phyloP scores from a whole-genome alignment of 2,888 invertebrate genomes.

The Drosophila rellima region DNA sequence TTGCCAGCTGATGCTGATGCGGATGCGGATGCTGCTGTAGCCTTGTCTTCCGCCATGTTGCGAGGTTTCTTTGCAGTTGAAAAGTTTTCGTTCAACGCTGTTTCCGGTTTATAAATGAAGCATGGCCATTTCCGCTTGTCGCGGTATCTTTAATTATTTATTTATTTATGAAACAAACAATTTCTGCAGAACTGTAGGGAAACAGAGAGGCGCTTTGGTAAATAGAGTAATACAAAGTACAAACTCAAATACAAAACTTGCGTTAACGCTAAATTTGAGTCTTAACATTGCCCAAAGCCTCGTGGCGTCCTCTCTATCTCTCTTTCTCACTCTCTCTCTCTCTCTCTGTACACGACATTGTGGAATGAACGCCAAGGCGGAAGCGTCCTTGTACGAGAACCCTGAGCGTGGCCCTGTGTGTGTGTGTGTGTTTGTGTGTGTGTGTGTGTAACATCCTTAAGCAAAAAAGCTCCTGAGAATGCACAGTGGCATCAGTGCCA shows the following conservation, averaged over 20 bases:
- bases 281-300: conserved; percentile 58
- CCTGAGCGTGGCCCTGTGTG: conserved; percentile 54
- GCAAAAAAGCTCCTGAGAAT: conserved; percentile 45
- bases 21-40: conserved; percentile 19
- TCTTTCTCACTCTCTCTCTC: background rate
- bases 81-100: conserved; percentile 47
- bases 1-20: conserved; percentile 20
- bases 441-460: conserved; percentile 25
- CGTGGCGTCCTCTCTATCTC: conserved; percentile 29
- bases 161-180: conserved; percentile 41
- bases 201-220: conserved; percentile 51
- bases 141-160: conserved; percentile 49
- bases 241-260: conserved; percentile 68
- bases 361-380: conserved; percentile 57
- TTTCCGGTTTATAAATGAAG: conserved; percentile 60
- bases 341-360: conserved; percentile 1
- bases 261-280: conserved; percentile 74
- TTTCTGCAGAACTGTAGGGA: conserved; percentile 14
- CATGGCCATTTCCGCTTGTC: conserved; percentile 54
- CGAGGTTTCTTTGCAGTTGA: conserved; percentile 32
- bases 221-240: conserved; percentile 63
- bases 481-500: conserved; percentile 44
- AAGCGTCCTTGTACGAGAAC: conserved; percentile 71
- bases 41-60: conserved; percentile 69
- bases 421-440: conserved; percentile 7